Base-by-base conservation (phyloP, 2,888 invertebrate genomes). In the Dilophus febrilis region DNA sequence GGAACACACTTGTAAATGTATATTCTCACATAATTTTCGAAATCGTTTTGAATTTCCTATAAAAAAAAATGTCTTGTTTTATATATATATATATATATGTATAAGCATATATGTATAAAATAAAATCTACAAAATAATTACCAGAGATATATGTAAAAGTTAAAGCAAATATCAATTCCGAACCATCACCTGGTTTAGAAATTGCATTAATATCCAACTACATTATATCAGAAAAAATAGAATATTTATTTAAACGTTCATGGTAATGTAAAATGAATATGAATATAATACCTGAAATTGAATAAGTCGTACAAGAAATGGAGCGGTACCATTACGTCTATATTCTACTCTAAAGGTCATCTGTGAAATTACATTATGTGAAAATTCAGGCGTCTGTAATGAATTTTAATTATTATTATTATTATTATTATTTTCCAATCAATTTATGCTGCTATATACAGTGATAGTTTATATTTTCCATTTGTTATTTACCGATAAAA, bases 331-430 rank as follows among this genome's bases (percentile, higher is more conserved):
- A 16, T 86, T 91, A 37, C 97, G 69, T 57, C 92, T 90, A 66
- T 97, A 98, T 60, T 98, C 97, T 42, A 97, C 95, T 40, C 91
- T 76, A 67, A 98, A 98, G 29, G 94, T 92, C 74, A 92, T 92
- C 37, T 97, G 94, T 46, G 92, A 92, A 26, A 91, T 77, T n/a
- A 98, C 97, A 55, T 90, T 95, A 67, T 98, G 98, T 35, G 88
- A 90, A 52, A 94, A 62, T 63, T 94, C 92, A 13, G 91, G 85
- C 74, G 94, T 91, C 91, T 91, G 64, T 4, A 64, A 64, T n/a
- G n/a, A n/a, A n/a, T 37, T 18, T 30, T 38, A 42, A n/a, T n/a
- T n/a, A n/a, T n/a, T n/a, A n/a, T n/a, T n/a, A n/a, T n/a, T n/a
- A n/a, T n/a, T n/a, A n/a, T n/a, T n/a, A n/a, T n/a, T n/a, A n/a